Evolutionary conservation across 2,888 invertebrate genomes (phyloP), one percentile per base, ranked within the genome.

Genomic region (Heterodera filipjevi): DNA sequence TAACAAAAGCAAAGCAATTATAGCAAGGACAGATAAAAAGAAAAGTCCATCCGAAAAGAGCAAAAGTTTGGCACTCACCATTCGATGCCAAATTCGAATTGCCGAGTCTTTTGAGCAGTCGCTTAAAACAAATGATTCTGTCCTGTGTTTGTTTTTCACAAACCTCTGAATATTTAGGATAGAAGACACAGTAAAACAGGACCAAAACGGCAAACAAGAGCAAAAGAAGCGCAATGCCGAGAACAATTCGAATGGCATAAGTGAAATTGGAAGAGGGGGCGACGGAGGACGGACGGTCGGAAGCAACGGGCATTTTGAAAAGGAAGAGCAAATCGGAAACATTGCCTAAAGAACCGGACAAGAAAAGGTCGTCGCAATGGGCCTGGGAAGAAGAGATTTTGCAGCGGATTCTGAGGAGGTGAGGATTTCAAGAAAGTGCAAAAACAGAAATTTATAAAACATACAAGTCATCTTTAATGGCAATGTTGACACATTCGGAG

Each of bases 151-250:
- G 1, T 5, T 10, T 6, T n/a, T 27, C 59, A 59, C 59, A 46
- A 12, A 75, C 75, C 75, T 75, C 33, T 33, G 75, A 49, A 64
- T 75, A 75, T 32, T 75, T 75, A 32, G 75, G 75, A 16, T 75
- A 75, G 32, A 75, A 33, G 30, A 66, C 59, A 32, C 75, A 75
- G 35, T 75, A 75, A 16, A 75, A 66, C 19, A 53, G 22, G 30
- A 64, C 66, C 22, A 75, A 64, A 75, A 75, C 75, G 59, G 64
- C 33, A 16, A 75, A 64, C 32, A 35, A 8, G 6, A 68, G 33
- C 68, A 68, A 33, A 19, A 68, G 59, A 8, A 59, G 59, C 59
- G 27, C 12, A 75, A 75, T 30, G 22, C 46, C 53, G 10, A 75
- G n/a, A n/a, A 75, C 59, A 30, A 68, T 59, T 35, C 75, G 75